Evolutionary conservation across 2,113 vertebrate genomes (phyloP).

Genomic region (Ceuthmochares aereus): DNA sequence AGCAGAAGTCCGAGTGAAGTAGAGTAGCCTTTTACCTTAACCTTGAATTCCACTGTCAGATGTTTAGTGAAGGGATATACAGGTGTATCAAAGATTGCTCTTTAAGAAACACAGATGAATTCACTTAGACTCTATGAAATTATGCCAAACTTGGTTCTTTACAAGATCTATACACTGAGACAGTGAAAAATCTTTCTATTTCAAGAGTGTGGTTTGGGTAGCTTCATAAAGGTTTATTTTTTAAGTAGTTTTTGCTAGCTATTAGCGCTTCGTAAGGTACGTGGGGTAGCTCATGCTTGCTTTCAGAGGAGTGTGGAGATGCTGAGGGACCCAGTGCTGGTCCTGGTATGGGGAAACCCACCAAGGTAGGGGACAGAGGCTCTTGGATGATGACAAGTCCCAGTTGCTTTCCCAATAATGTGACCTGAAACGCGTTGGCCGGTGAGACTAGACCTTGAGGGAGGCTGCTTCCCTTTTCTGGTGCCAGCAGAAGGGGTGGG

Average conservation of each 20-base stretch:
- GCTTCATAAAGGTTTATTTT: background rate
- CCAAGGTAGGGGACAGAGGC: background rate
- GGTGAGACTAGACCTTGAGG: accelerated
- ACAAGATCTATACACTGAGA: background rate
- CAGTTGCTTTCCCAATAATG: background rate
- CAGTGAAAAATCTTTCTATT: background rate
- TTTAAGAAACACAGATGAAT: background rate
- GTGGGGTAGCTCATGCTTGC: background rate
- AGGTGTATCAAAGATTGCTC: background rate
- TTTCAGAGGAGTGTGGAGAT: background rate
- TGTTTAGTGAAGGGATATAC: background rate
- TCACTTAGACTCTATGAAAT: background rate
- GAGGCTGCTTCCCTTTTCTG: background rate
- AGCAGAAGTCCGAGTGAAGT: background rate
- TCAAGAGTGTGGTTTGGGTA: background rate
- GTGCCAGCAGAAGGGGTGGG: background rate
- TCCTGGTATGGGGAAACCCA: accelerated
- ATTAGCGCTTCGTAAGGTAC: background rate
- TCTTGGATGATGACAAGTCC: background rate
- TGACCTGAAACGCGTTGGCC: background rate
- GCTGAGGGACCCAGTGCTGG: background rate
- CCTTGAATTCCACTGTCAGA: background rate
- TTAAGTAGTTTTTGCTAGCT: background rate
- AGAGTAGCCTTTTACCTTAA: background rate
- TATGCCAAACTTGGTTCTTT: background rate